Base-by-base conservation (phyloP, 2,888 invertebrate genomes). In the Lingula anatina region DNA sequence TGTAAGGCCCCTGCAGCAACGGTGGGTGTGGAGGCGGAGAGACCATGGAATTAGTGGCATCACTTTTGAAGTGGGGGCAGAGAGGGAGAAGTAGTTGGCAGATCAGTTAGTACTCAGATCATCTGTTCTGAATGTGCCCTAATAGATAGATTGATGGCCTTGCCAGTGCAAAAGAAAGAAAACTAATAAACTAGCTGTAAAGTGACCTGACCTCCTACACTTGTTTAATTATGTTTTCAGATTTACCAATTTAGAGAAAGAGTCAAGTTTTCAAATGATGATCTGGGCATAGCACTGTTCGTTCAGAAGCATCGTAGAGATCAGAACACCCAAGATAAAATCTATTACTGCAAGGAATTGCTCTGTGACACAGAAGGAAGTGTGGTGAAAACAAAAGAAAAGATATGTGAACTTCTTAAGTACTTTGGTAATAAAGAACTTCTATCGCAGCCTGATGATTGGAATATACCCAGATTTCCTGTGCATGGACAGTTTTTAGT, bases 241-340 rank as follows among this genome's bases (percentile, higher is more conserved):
- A 26, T 52, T 12, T 15, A 37, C 2, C 47, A 53, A 5, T 36
- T 65, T 27, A 50, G 65, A 67, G 78, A 78, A 39, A 83, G 94
- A 51, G 78, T 94, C 1, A 94, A 90, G 66, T 80, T 94, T 51
- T 92, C 94, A 1, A 84, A 84, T 15, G 89, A 83, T 74, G 93
- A 95, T 60, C 81, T 92, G 61, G 89, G 92, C 59, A 75, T 93
- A 53, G 84, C 86, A 1, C 78, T 86, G 23, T 94, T 92, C 66
- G 77, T 95, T 28, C 80, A 89, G 0, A 81, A 84, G 57, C 82
- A 90, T 66, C 81, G 90, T 59, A 31, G 9, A 31, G 79, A 82
- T 26, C 47, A 54, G 2, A 49, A 59, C 83, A 83, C 77, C 79
- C 81, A 4, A 86, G 55, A 64, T 45, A 53, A 59, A 3, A 35